Evolutionary conservation across 2,888 invertebrate genomes (phyloP), one percentile per base, ranked within the genome.

Genomic region (Homarus gammarus): DNA sequence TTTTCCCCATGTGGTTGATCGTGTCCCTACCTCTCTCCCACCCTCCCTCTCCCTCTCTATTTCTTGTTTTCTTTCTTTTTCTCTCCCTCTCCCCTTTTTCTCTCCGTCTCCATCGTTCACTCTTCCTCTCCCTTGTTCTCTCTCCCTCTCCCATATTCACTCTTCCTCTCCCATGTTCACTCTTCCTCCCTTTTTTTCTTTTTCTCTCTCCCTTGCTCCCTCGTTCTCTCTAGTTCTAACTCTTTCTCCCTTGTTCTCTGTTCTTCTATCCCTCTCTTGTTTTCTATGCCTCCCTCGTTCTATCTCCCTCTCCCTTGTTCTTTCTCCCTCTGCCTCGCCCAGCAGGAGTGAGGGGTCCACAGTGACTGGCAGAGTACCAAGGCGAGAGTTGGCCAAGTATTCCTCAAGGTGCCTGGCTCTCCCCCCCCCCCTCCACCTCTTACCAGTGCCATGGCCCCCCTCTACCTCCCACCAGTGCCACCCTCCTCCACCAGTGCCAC

Each of bases 21-120:
- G n/a, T n/a, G n/a, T n/a, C n/a, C n/a, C n/a, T n/a, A n/a, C n/a
- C n/a, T n/a, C n/a, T n/a, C n/a, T 77, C 38, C 38, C 75, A 40
- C n/a, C n/a, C 75, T 75, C 75, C 15, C 36, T 75, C n/a, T 38
- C 75, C n/a, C 36, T 73, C 2, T 73, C 73, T 38, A 36, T 73
- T 40, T 75, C 38, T 72, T 8, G 8, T 49, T 49, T 49, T 49
- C 12, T 10, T 49, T 10, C 12, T 49, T 44, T 49, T 12, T 64
- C 64, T 1, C 31, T 64, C 22, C n/a, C 31, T 0, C 8, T 64
- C 27, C n/a, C 22, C 6, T n/a, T 64, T 31, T 18, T 1, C 15
- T 56, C 1, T 22, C 56, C 18, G 56, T 15, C 22, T 56, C 56
- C 56, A 15, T 56, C 15, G 18, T 22, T 64, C 64, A 64, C 64